phyloP scores from a whole-genome alignment of 2,113 vertebrate species.

The Mustelus asterias region DNA sequence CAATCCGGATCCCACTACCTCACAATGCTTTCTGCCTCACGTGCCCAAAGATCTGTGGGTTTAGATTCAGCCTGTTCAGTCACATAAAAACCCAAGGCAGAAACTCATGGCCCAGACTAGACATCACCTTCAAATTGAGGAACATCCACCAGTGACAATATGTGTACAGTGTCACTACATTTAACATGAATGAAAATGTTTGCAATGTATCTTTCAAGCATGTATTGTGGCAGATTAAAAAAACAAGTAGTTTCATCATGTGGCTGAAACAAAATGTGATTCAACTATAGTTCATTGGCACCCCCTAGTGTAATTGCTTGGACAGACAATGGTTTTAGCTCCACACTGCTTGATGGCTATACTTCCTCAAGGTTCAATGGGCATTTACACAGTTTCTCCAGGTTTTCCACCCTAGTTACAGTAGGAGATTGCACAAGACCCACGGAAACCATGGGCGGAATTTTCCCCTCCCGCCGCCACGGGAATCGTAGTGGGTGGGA shows the following conservation, averaged over 20 bases:
- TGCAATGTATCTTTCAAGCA: neutral
- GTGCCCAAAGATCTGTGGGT: neutral
- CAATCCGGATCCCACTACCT: neutral
- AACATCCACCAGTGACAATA: neutral
- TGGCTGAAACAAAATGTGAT: neutral
- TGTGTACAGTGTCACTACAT: neutral
- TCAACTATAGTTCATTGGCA: slow-evolving; percentile 24
- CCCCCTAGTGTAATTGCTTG: slow-evolving; percentile 15
- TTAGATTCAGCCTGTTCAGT: neutral
- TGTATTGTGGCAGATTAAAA: neutral
- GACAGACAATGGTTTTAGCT: no score
- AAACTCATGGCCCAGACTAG: neutral
- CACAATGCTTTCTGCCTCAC: neutral
- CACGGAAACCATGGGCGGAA: neutral
- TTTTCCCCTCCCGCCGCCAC: no score
- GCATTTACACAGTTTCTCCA: neutral
- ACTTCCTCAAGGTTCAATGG: neutral
- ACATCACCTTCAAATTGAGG: neutral
- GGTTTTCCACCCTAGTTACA: neutral
- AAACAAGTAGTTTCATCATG: neutral
- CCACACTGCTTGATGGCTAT: neutral
- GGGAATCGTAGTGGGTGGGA: no score
- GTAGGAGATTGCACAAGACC: neutral
- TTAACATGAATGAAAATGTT: neutral
- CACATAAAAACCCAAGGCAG: neutral